Conservation (phyloP, 2,113 vertebrate species). For the Theropithecus gelada region DNA sequence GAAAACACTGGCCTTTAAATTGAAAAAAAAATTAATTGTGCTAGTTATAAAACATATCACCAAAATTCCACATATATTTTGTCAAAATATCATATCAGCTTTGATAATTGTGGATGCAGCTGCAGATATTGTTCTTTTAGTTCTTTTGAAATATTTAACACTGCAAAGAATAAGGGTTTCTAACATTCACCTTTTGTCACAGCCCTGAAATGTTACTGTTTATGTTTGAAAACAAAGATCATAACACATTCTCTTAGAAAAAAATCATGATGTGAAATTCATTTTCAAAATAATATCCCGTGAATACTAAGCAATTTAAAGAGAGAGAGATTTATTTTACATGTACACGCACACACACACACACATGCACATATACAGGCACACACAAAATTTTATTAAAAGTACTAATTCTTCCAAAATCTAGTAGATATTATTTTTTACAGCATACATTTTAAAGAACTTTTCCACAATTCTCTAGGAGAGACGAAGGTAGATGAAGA, state of each 20-base stretch:
- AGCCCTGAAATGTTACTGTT: not conserved
- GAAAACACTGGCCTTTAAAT: not conserved
- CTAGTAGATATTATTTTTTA: not conserved
- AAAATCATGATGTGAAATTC: conserved; percentile 1
- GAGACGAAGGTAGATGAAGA: not conserved
- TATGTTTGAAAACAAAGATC: conserved; percentile 61
- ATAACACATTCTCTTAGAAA: not conserved
- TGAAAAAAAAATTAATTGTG: not conserved
- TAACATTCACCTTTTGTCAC: conserved; percentile 44
- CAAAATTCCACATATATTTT: conserved; percentile 36
- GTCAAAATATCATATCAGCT: not conserved
- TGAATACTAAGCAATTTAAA: not conserved
- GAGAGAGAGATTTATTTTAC: not conserved
- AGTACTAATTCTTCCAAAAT: not conserved
- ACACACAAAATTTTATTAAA: not conserved
- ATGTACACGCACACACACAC: not conserved
- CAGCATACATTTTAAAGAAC: not conserved
- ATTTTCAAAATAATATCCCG: conserved; percentile 40
- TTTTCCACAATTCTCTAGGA: not conserved
- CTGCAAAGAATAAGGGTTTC: conserved; percentile 27
- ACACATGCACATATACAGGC: not conserved
- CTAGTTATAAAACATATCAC: conserved; percentile 25
- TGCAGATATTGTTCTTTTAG: not conserved
- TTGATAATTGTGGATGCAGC: not conserved
- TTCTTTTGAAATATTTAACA: conserved; percentile 52